Base-by-base conservation (phyloP, 1,140 invertebrate genomes). In the Panagrolaimus sp. region DNA sequence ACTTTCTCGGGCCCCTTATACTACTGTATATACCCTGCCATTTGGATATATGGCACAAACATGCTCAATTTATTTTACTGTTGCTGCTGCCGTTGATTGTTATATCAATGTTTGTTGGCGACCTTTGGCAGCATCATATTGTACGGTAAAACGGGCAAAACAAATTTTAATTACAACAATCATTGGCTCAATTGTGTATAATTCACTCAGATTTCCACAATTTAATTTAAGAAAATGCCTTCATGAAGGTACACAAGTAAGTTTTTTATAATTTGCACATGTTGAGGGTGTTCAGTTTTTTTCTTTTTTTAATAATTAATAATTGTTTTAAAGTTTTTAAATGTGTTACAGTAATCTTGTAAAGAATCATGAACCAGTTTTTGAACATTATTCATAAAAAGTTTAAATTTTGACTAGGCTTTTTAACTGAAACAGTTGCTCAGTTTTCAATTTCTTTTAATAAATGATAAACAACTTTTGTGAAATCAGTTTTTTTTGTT, bases 11-110 rank as follows among this genome's bases (percentile, higher is more conserved):
- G 81, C 80, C 38, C 81, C 80, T 4, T 83, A 83, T 65, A 77
- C 79, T 12, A 83, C 79, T 5, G 81, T 81, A 38, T 81, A 78
- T 65, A 71, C 73, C 2, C 70, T 78, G 21, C 77, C 77, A 21
- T 74, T 78, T 45, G 77, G 79, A 17, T 83, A 82, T 67, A 82
- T 82, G 80, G 80, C 80, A 26, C 80, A 82, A 66, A 83, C 81
- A 1, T 79, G 77, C 58, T 75, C 72, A 43, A 80, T 82, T 17
- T 82, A 82, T 65, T 82, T 82, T 68, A 82, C 80, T 6, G 80
- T 82, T 24, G 80, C 81, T 21, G 80, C 80, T 8, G 80, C 80
- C n/a, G 69, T 82, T 28, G 80, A 82, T 66, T 82, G 80, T 67
- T 82, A 82, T 67, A 63, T 82, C 7, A 74, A 72, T 66, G 79